phyloP scores from a whole-genome alignment of 2,797 vertebrate species.

The Telmatherina bonti region DNA sequence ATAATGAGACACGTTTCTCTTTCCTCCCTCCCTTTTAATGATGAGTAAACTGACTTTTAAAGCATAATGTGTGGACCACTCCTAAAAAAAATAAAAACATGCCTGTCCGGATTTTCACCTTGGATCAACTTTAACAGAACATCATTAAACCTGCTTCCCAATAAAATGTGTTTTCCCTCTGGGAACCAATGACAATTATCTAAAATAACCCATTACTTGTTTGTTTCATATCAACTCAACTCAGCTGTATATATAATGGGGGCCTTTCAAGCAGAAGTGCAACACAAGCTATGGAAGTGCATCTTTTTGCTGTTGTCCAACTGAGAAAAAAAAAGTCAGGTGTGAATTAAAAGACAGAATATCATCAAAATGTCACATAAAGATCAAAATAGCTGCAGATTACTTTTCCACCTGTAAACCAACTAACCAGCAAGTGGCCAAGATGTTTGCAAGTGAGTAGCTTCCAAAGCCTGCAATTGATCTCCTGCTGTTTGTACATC shows the following conservation, averaged over 20 bases:
- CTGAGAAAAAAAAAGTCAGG: neutral
- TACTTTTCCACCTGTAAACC: neutral
- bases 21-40: no score
- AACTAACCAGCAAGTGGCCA: neutral
- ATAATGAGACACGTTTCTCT: neutral
- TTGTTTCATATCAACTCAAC: neutral
- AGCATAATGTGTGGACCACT: neutral
- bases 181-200: neutral
- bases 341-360: neutral
- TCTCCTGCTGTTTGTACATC: conserved; percentile 23
- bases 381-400: no score
- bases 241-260: neutral
- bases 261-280: neutral
- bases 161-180: neutral
- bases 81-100: neutral
- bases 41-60: neutral
- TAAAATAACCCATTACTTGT: no score
- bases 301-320: no score
- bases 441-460: neutral
- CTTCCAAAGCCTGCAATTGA: neutral
- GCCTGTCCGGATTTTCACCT: no score
- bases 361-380: neutral
- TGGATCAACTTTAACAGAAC: neutral
- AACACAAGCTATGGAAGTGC: neutral
- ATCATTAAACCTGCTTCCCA: neutral